Base-by-base conservation (phyloP, 2,113 vertebrate genomes). In the Heptranchias perlo region DNA sequence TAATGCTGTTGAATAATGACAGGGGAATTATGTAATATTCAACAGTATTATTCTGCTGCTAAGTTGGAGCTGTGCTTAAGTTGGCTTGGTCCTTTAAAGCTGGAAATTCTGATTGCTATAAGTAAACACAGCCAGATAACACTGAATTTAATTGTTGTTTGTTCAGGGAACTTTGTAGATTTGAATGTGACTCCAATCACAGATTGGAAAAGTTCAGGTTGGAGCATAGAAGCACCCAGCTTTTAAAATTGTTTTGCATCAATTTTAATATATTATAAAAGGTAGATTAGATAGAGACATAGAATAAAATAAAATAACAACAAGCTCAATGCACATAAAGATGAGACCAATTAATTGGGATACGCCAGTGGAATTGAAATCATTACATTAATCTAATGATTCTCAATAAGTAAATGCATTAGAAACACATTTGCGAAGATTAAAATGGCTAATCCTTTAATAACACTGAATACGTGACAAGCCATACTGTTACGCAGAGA, bases 401-500 rank as follows among this genome's bases (percentile, higher is more conserved):
- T 47, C 13, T 31, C 62, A 95, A 49, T 69, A 95, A 69, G 93
- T 31, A 95, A 95, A 95, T 5, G 64, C 64, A 28, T 95, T 47
- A 35, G 47, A 44, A 69, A 95, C 25, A 69, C 65, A 93, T 62
- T 93, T 93, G 58, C 28, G 2, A 52, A 69, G 64, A 95, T 95
- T 95, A 95, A 95, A 95, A 69, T 69, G 39, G 47, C 25, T 49
- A 95, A 69, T 69, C 94, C 65, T 95, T 69, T 31, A 73, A 52
- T 95, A 47, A 95, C 44, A 52, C 21, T 44, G 65, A 67, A 69
- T 95, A 67, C 10, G 93, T 28, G 39, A 69, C 44, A 73, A 67
- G 28, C 64, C 65, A 95, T 52, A 73, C 47, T 95, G 47, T 95
- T 69, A 49, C 14, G 64, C 35, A 2, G 39, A 52, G 94, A 69